phyloP scores from a whole-genome alignment of 1,140 invertebrate species.

The Papilio helenus region DNA sequence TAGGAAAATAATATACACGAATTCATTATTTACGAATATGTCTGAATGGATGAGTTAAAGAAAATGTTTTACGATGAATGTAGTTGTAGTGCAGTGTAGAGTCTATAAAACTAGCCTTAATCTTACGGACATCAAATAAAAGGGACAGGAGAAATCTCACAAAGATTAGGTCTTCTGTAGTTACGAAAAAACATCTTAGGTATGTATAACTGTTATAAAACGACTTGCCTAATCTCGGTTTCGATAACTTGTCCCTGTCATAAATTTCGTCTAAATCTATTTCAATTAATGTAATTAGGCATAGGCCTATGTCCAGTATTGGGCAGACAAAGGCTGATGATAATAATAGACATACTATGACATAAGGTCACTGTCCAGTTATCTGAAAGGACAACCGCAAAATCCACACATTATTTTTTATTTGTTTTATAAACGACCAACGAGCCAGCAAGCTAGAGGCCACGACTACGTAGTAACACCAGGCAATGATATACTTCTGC shows the following conservation, averaged over 20 bases:
- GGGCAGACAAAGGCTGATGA: too few relatives aligned
- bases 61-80: neutral
- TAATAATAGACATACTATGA: neutral
- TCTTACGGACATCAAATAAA: neutral
- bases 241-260: neutral
- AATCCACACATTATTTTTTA: neutral
- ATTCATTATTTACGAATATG: neutral
- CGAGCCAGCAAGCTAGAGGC: neutral
- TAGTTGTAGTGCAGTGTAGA: neutral
- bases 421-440: neutral
- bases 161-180: neutral
- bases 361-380: neutral
- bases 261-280: neutral
- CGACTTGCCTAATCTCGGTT: neutral
- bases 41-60: neutral
- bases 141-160: neutral
- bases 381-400: neutral
- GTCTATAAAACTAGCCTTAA: neutral
- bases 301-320: too few relatives aligned
- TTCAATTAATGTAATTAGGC: neutral
- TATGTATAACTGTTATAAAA: neutral
- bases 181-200: neutral
- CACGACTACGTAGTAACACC: neutral
- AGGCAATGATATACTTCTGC: constrained; percentile 18
- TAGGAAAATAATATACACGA: constrained; percentile 4